A percentile compares a stretch with the other conserved stretches of the same genome.
Conservation (phyloP, 1,140 invertebrate species). For the Drosophila triauraria region DNA sequence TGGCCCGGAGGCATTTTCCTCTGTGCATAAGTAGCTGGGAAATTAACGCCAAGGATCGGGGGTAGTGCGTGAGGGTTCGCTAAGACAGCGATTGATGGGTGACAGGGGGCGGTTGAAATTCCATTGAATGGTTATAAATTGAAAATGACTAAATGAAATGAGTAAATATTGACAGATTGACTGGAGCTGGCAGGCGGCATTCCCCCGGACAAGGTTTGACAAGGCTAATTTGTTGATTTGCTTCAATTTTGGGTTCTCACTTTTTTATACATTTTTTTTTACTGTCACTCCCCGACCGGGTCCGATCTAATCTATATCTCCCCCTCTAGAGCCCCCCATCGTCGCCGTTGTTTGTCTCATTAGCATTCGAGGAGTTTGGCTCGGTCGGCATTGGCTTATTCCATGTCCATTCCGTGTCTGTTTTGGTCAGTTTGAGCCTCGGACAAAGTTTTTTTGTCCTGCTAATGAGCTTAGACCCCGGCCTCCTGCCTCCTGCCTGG, state of each 20-base stretch:
- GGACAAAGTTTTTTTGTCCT: conserved; percentile 60
- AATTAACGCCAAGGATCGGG: conserved; percentile 67
- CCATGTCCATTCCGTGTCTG: conserved; percentile 30
- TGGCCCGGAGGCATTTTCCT: conserved; percentile 54
- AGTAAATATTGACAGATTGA: conserved; percentile 82
- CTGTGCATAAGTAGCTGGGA: conserved; percentile 77
- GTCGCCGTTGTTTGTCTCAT: conserved; percentile 52
- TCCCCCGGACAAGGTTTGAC: conserved; percentile 54
- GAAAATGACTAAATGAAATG: conserved; percentile 82
- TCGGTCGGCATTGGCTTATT: background rate
- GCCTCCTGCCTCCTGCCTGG: background rate
- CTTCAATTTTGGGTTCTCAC: conserved; percentile 56
- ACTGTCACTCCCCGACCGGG: background rate
- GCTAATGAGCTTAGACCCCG: conserved; percentile 68
- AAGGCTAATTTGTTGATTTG: conserved; percentile 82
- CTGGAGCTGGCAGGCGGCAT: conserved; percentile 55
- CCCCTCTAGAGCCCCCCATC: background rate
- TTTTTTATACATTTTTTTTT: background rate
- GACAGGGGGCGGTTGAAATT: conserved; percentile 42
- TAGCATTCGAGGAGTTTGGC: conserved; percentile 43
- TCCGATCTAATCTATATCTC: conserved; percentile 24
- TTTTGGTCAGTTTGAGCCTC: conserved; percentile 52
- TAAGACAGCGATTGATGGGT: conserved; percentile 58
- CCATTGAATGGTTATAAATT: conserved; percentile 82
- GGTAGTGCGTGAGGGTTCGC: background rate